phyloP scores from a whole-genome alignment of 2,113 vertebrate species.

The Rhombomys opimus region DNA sequence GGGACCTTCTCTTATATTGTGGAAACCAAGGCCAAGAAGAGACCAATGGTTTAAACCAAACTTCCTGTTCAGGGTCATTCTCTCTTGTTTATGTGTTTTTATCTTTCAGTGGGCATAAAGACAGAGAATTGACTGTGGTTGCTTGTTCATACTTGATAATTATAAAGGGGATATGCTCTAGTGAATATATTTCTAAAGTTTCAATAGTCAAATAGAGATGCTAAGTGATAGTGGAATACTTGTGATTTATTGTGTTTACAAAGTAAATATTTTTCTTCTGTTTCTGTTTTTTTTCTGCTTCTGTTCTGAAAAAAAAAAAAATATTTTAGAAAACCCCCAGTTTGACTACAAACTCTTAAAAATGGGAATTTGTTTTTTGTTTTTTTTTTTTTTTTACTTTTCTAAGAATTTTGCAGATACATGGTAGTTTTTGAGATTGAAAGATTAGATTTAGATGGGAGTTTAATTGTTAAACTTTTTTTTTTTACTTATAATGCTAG shows the following conservation, averaged over 20 bases:
- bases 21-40: background rate
- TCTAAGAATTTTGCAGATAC: constrained; percentile 30
- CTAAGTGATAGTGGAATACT: background rate
- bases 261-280: background rate
- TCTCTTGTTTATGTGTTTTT: background rate
- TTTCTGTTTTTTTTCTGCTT: background rate
- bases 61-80: background rate
- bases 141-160: background rate
- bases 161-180: background rate
- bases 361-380: background rate
- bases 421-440: constrained; percentile 13
- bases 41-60: background rate
- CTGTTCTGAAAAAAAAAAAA: background rate
- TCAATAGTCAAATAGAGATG: background rate
- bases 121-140: background rate
- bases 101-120: background rate
- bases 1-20: background rate
- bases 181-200: constrained; percentile 14
- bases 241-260: background rate
- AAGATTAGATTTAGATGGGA: background rate
- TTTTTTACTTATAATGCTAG: background rate
- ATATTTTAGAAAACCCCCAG: constrained; percentile 1
- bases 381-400: background rate
- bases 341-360: constrained; percentile 30
- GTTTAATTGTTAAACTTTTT: background rate